A percentile compares a stretch with the other conserved stretches of the same genome.
Conservation (phyloP, 1,140 invertebrate genomes). For the Procambarus clarkii region DNA sequence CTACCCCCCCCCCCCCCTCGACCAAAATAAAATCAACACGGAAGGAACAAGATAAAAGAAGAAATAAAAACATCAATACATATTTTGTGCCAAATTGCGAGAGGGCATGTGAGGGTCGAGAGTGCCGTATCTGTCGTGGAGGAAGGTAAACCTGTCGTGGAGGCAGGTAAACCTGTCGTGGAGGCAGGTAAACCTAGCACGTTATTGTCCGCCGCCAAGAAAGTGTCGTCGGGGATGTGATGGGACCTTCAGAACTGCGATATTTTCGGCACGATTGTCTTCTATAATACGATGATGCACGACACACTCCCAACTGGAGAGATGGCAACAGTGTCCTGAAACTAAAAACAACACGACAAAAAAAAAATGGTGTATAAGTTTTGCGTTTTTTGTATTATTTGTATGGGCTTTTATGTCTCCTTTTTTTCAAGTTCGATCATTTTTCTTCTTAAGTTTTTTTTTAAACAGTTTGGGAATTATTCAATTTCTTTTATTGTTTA, state of each 20-base stretch:
- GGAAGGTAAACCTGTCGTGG: background rate
- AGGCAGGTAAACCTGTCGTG: background rate
- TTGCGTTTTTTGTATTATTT: too few relatives aligned
- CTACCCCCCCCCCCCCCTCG: too few relatives aligned
- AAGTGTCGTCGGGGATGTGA: background rate
- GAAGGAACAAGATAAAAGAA: background rate
- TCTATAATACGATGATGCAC: background rate
- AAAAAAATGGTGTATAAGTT: too few relatives aligned
- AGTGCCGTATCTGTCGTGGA: background rate
- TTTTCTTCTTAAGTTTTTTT: too few relatives aligned
- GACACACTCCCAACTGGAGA: background rate
- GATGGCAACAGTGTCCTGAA: too few relatives aligned
- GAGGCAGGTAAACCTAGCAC: background rate
- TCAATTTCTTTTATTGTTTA: too few relatives aligned
- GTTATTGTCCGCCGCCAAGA: background rate
- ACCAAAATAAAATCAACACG: background rate
- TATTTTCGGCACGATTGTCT: conserved; percentile 3
- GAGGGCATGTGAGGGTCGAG: background rate
- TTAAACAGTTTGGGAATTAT: too few relatives aligned
- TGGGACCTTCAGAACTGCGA: background rate
- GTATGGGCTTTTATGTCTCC: too few relatives aligned
- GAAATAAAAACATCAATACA: conserved; percentile 3
- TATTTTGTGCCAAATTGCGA: background rate
- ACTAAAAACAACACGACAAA: too few relatives aligned
- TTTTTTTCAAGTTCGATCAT: too few relatives aligned